Evolutionary conservation across 2,888 invertebrate genomes (phyloP).

Genomic region (Stenoptilia bipunctidactyla): DNA sequence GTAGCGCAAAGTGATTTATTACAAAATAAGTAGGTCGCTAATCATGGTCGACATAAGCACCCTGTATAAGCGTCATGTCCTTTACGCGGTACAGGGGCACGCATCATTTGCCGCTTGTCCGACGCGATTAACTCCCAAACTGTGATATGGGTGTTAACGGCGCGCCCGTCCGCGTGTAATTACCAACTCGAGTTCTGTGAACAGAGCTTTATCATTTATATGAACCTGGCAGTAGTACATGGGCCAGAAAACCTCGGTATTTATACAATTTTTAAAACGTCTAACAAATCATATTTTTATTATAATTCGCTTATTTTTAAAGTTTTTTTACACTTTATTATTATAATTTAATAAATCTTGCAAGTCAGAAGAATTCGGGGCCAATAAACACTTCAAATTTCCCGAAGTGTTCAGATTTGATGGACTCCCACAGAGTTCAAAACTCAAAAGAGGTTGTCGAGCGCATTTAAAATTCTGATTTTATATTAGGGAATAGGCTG

Average conservation of each 20-base stretch:
- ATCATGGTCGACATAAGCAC: slow-evolving; percentile 54
- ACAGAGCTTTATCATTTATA: slow-evolving; percentile 18
- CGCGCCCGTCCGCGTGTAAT: slow-evolving; percentile 32
- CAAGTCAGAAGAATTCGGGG: slow-evolving; percentile 24
- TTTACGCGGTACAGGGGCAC: slow-evolving; percentile 33
- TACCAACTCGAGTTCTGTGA: slow-evolving; percentile 36
- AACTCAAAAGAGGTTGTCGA: slow-evolving; percentile 52
- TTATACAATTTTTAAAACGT: too few relatives aligned
- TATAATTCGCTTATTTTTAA: too few relatives aligned
- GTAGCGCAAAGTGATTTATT: slow-evolving; percentile 30
- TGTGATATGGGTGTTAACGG: slow-evolving; percentile 41
- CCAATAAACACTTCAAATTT: slow-evolving; percentile 50
- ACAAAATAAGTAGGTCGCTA: slow-evolving; percentile 37
- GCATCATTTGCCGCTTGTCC: slow-evolving; percentile 60
- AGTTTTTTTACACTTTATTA: too few relatives aligned
- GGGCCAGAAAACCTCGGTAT: too few relatives aligned
- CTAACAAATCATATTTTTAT: too few relatives aligned
- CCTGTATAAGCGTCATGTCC: slow-evolving; percentile 15
- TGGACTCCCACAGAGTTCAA: slow-evolving; percentile 56
- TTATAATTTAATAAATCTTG: neutral
- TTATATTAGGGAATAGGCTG: slow-evolving; percentile 64
- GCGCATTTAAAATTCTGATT: slow-evolving; percentile 54
- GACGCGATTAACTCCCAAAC: slow-evolving; percentile 40
- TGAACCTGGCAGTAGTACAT: too few relatives aligned
- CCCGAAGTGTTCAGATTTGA: slow-evolving; percentile 32